A percentile compares a stretch with the other conserved stretches of the same genome.
phyloP scores from a whole-genome alignment of 1,140 invertebrate species.

The Diorhabda sublineata region DNA sequence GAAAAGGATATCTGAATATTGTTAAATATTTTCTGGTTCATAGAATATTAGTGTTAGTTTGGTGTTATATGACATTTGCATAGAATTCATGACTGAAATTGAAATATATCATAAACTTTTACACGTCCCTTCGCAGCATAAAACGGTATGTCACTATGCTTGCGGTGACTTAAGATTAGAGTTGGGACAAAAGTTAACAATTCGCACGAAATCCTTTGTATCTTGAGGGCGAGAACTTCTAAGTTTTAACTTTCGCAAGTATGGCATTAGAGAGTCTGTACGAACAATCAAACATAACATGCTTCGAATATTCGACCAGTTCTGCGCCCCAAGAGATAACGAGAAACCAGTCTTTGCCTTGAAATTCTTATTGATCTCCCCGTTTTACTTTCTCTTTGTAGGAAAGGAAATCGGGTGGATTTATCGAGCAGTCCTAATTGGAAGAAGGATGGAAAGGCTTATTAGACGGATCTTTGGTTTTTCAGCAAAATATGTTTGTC shows the following conservation, averaged over 20 bases:
- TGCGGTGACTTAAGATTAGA: constrained; percentile 3
- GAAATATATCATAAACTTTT: neutral
- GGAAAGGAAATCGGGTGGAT: constrained; percentile 2
- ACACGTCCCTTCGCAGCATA: neutral
- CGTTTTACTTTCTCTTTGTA: neutral
- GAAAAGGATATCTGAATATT: too few relatives aligned
- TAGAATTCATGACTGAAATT: neutral
- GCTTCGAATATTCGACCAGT: neutral
- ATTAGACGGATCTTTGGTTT: constrained; percentile 7
- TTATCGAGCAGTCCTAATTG: constrained; percentile 4
- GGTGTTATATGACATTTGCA: too few relatives aligned
- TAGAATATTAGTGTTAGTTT: too few relatives aligned
- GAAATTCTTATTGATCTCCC: constrained; percentile 10
- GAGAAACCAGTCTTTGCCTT: constrained; percentile 5
- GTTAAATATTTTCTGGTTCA: too few relatives aligned
- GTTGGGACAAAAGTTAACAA: constrained; percentile 3
- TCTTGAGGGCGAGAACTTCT: neutral
- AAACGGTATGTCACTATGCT: neutral
- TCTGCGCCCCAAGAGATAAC: neutral
- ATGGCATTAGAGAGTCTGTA: constrained; percentile 5
- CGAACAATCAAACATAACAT: constrained; percentile 11
- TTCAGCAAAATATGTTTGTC: constrained; percentile 1
- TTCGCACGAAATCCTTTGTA: constrained; percentile 1
- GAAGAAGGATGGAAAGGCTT: constrained; percentile 6
- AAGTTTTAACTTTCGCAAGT: constrained; percentile 1